These are phyloP conservation scores for Chinchilla lanigera DNA, from an alignment of 2,113 vertebrate genomes.

Conservation along the genomic window DNA sequence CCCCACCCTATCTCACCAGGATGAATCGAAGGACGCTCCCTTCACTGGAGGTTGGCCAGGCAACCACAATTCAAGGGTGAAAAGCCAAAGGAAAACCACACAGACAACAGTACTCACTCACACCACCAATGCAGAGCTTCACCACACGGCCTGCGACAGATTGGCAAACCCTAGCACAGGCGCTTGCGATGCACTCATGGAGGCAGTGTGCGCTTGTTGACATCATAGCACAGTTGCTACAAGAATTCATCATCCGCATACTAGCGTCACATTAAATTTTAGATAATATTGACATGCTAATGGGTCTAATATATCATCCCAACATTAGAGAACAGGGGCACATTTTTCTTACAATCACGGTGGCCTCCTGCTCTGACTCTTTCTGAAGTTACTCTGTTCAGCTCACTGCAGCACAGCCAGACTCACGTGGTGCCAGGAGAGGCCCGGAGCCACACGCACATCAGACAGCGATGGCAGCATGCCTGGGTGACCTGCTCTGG, in stretches of 20 bases:
- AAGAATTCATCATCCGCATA: constrained; percentile 59
- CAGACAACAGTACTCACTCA: not conserved
- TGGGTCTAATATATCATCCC: constrained; percentile 57
- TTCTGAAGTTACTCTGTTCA: constrained; percentile 27
- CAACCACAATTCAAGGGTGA: not conserved
- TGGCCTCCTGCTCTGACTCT: not conserved
- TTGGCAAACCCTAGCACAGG: not conserved
- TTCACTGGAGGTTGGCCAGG: not conserved
- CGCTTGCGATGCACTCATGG: not conserved
- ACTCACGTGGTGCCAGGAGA: constrained; percentile 7
- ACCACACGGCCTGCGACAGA: not conserved
- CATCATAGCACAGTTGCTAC: constrained; percentile 18
- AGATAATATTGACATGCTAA: constrained; percentile 56
- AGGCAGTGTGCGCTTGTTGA: not conserved
- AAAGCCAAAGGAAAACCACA: not conserved
- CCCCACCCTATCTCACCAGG: too few relatives aligned
- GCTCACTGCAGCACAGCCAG: not conserved
- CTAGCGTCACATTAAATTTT: constrained; percentile 62
- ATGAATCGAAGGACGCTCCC: not conserved
- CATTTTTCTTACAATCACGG: constrained; percentile 49
- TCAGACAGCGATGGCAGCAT: constrained; percentile 11
- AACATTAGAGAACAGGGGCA: not conserved
- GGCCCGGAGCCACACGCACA: not conserved
- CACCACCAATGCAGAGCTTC: not conserved
- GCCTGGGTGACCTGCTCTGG: not conserved